Conservation (phyloP, 2,797 vertebrate species). For the Columba guinea region DNA sequence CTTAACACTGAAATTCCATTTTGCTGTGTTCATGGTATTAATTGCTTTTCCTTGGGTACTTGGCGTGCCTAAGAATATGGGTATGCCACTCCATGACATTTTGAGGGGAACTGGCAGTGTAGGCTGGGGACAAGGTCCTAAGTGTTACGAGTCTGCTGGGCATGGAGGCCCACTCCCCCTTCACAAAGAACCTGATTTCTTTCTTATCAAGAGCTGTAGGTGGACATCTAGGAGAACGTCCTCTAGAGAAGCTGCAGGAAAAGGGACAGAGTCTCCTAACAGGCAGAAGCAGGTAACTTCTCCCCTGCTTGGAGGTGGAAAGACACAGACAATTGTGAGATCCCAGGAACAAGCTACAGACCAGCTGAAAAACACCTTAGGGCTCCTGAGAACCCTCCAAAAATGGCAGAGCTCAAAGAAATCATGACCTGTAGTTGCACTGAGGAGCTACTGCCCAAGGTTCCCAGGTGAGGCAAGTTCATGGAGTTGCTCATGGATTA, state of each 20-base stretch:
- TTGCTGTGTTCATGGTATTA: neutral
- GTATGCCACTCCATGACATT: neutral
- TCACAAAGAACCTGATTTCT: neutral
- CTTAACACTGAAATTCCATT: neutral
- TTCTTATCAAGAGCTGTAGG: neutral
- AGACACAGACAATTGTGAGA: neutral
- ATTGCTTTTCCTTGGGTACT: neutral
- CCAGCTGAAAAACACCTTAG: neutral
- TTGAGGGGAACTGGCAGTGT: neutral
- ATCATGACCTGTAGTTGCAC: neutral
- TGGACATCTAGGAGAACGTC: neutral
- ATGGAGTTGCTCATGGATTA: neutral
- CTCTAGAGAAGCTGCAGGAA: neutral
- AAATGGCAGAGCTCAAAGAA: neutral
- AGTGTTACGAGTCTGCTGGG: neutral
- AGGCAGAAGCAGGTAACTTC: fast-evolving
- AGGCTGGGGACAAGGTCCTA: neutral
- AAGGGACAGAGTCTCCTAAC: neutral
- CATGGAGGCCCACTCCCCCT: neutral
- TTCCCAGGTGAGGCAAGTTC: neutral
- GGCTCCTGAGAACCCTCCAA: neutral
- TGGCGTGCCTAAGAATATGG: fast-evolving
- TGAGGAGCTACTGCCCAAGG: neutral
- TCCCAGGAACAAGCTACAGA: neutral
- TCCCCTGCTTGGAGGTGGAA: neutral